A percentile compares a stretch with the other conserved stretches of the same genome.
These are phyloP conservation scores for Aphelinus certus DNA, from an alignment of 1,140 invertebrate genomes.

Conservation along the genomic window DNA sequence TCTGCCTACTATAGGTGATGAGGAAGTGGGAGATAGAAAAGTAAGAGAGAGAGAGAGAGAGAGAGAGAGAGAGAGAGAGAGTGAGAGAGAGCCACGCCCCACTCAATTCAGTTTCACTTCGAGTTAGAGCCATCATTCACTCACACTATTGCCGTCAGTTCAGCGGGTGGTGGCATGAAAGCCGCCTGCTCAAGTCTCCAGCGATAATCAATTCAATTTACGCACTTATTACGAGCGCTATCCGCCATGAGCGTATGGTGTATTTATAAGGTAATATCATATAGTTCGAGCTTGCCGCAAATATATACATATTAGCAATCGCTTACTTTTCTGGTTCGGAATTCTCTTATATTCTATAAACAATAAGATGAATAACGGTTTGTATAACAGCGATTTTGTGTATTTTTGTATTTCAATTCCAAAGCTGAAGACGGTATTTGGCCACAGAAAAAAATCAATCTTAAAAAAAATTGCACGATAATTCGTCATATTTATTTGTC, in stretches of 20 bases:
- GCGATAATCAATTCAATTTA: conserved; percentile 58
- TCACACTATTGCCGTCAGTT: conserved; percentile 17
- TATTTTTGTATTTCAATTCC: no score
- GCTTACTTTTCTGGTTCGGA: no score
- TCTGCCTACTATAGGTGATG: conserved; percentile 28
- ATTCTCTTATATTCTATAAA: no score
- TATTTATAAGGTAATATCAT: conserved; percentile 54
- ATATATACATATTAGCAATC: conserved; percentile 31
- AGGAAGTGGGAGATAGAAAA: not conserved
- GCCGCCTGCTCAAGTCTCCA: conserved; percentile 42
- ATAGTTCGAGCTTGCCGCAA: conserved; percentile 46
- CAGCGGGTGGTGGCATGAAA: conserved; percentile 22
- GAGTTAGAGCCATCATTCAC: conserved; percentile 52
- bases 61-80: not conserved
- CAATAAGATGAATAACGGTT: no score
- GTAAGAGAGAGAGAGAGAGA: not conserved
- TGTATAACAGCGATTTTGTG: no score
- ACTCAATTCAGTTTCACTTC: conserved; percentile 54
- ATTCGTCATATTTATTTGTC: no score
- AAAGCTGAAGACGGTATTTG: no score
- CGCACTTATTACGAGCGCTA: conserved; percentile 50
- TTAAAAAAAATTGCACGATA: no score
- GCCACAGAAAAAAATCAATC: no score
- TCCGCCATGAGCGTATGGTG: conserved; percentile 46
- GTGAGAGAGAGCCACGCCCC: conserved; percentile 22